Percentiles rank a stretch among this genome's conserved stretches.
Evolutionary conservation across 2,113 vertebrate genomes (phyloP).

Genomic region (mouse (Mus musculus)): DNA sequence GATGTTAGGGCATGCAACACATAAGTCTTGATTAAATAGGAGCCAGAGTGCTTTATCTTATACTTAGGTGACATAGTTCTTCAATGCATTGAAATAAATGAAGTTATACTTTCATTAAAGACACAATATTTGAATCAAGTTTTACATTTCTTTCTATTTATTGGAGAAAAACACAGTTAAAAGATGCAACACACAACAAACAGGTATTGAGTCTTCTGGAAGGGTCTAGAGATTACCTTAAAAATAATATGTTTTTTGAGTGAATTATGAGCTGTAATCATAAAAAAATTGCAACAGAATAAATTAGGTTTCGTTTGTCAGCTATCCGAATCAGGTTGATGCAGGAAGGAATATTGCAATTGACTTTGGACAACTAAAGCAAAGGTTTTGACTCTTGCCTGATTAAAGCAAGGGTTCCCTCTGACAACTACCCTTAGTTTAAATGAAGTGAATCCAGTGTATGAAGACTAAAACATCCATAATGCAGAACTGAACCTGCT

Average conservation of each 20-base stretch:
- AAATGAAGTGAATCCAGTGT: neutral
- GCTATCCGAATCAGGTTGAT: neutral
- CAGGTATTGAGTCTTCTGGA: neutral
- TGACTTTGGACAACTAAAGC: neutral
- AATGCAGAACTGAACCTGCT: neutral
- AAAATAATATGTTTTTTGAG: conserved; percentile 27
- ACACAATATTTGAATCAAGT: neutral
- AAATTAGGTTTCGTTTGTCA: neutral
- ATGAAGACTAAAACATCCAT: neutral
- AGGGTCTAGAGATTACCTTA: neutral
- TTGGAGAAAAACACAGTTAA: neutral
- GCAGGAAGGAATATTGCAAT: neutral
- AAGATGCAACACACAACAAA: neutral
- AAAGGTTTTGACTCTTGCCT: neutral
- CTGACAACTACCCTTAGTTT: neutral
- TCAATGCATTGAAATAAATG: neutral
- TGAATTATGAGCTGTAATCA: conserved; percentile 31
- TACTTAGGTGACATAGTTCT: neutral
- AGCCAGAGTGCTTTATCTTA: neutral
- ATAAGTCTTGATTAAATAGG: neutral
- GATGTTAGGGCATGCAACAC: neutral
- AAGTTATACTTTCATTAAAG: conserved; percentile 39
- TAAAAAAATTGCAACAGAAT: conserved; percentile 24
- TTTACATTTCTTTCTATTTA: neutral
- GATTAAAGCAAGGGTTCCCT: neutral